A percentile compares a stretch with the other conserved stretches of the same genome.
Evolutionary conservation across 2,113 vertebrate species (phyloP).

Genomic region (Clarias batrachus): DNA sequence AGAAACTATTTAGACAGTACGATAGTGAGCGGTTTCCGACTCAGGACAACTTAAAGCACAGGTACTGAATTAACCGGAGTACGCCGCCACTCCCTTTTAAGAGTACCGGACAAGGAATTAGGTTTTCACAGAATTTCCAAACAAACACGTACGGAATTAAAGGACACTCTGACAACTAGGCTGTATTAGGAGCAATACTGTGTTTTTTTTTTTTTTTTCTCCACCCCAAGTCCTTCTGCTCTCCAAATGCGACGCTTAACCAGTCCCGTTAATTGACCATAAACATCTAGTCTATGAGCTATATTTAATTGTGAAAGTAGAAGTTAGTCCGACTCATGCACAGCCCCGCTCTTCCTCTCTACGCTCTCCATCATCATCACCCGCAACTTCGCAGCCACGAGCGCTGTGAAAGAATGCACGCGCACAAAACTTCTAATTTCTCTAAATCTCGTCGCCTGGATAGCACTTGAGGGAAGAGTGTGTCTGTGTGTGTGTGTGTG

Average conservation of each 20-base stretch:
- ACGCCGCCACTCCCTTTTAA: conserved; percentile 20
- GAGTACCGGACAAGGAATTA: neutral
- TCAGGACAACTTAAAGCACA: neutral
- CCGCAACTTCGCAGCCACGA: conserved; percentile 40
- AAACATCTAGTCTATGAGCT: too few relatives aligned
- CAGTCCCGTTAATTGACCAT: neutral
- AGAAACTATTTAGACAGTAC: neutral
- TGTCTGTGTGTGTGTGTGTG: neutral
- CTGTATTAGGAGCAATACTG: neutral
- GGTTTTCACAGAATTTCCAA: neutral
- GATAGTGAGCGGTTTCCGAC: neutral
- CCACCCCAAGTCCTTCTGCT: too few relatives aligned
- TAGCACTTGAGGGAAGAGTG: conserved; percentile 15
- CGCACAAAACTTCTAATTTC: conserved; percentile 29
- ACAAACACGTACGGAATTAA: neutral
- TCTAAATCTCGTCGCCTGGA: neutral
- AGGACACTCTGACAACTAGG: neutral
- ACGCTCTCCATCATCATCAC: neutral
- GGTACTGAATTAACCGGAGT: neutral
- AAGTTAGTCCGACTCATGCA: neutral
- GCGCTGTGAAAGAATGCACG: conserved; percentile 25
- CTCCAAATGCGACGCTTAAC: neutral
- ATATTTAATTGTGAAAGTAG: neutral
- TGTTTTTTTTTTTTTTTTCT: neutral
- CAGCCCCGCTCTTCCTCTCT: neutral